Percentiles rank a stretch among this genome's conserved stretches.
These are phyloP conservation scores for Venusia cambrica DNA, from an alignment of 2,888 invertebrate genomes.

Conservation along the genomic window DNA sequence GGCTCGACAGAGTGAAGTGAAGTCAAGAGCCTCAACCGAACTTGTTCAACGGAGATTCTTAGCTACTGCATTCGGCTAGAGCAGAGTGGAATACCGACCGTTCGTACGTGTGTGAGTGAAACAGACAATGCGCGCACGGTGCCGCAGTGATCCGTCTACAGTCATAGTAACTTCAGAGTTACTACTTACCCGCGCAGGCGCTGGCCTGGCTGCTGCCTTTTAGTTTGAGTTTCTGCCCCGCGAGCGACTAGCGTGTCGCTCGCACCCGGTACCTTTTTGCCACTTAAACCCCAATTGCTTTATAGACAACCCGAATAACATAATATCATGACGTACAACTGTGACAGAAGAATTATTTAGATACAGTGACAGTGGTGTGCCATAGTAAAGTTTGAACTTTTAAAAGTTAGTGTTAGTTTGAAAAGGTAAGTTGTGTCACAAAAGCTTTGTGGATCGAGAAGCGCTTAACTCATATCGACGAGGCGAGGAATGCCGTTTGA, in stretches of 20 bases:
- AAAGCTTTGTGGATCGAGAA: constrained; percentile 72
- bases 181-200: constrained; percentile 48
- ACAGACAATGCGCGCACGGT: constrained; percentile 55
- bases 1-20: constrained; percentile 62
- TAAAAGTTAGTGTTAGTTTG: constrained; percentile 74
- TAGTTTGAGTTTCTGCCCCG: constrained; percentile 72
- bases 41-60: constrained; percentile 67
- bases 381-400: constrained; percentile 53
- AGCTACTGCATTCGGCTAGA: constrained; percentile 60
- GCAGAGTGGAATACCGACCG: constrained; percentile 32
- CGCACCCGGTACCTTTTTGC: constrained; percentile 55
- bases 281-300: constrained; percentile 61
- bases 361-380: constrained; percentile 64
- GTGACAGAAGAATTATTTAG: constrained; percentile 44
- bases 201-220: constrained; percentile 62
- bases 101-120: constrained; percentile 25
- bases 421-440: constrained; percentile 78
- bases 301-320: constrained; percentile 57
- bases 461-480: constrained; percentile 74
- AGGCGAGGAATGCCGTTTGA: constrained; percentile 77
- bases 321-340: constrained; percentile 64
- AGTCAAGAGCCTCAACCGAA: constrained; percentile 69
- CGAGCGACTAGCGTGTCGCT: constrained; percentile 68
- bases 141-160: constrained; percentile 59
- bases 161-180: constrained; percentile 51